Percentiles rank a stretch among this genome's conserved stretches.
Conservation (phyloP, 2,888 invertebrate genomes). For the Luperina nickerlii region DNA sequence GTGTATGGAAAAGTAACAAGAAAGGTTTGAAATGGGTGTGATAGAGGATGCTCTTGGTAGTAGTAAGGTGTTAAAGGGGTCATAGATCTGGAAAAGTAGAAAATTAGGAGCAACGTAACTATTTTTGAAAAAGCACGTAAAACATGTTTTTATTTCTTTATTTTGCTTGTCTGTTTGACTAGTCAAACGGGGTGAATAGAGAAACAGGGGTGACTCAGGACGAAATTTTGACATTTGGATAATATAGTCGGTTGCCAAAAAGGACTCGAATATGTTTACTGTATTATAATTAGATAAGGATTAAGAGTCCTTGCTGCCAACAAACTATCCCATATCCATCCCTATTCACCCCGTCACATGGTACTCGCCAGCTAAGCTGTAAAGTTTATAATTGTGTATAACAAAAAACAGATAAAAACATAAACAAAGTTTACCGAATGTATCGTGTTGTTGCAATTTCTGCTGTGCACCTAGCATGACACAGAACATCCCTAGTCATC, state of each 20-base stretch:
- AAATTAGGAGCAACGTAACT: neutral
- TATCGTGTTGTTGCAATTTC: neutral
- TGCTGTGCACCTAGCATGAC: neutral
- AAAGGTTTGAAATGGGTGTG: constrained; percentile 31
- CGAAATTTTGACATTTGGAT: too few species aligned
- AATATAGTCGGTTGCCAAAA: too few species aligned
- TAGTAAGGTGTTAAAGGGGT: neutral
- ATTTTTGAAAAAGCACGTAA: neutral
- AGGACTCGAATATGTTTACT: too few species aligned
- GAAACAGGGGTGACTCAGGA: too few species aligned
- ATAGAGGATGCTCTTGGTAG: neutral
- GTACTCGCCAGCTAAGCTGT: too few species aligned
- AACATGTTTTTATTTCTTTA: too few species aligned
- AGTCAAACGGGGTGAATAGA: too few species aligned
- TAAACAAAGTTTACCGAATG: neutral
- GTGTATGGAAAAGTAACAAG: constrained; percentile 18
- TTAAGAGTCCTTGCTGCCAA: too few species aligned
- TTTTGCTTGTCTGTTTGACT: too few species aligned
- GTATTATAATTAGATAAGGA: too few species aligned
- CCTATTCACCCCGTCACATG: too few species aligned
- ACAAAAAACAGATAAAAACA: neutral
- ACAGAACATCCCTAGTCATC: constrained; percentile 23
- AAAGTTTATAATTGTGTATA: neutral
- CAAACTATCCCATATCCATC: too few species aligned
- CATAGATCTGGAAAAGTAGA: neutral